A percentile compares a stretch with the other conserved stretches of the same genome.
Conservation (phyloP, 92 coral and sea anemone species). For the Paragorgia papillata region DNA sequence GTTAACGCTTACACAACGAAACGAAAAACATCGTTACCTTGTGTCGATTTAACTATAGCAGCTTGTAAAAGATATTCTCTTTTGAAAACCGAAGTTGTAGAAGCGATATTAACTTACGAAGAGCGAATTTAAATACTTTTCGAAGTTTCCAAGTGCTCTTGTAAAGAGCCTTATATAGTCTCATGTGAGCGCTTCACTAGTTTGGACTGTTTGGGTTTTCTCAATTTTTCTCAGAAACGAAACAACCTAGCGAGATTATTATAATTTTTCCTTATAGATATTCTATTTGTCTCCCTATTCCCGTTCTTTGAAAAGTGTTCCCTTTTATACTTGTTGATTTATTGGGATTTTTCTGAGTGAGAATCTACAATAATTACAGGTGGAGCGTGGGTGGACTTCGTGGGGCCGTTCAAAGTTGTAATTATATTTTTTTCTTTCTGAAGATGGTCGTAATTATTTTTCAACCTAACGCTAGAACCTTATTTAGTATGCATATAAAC, state of each 20-base stretch:
- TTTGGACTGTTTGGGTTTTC: not conserved
- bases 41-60: not conserved
- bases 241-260: not conserved
- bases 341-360: not conserved
- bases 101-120: not conserved
- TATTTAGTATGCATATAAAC: not conserved
- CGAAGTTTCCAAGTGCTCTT: not conserved
- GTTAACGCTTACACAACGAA: too few species aligned
- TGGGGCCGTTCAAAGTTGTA: constrained; percentile 23
- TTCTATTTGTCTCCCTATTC: not conserved
- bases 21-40: too few species aligned
- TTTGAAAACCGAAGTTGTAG: not conserved
- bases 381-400: constrained; percentile 3
- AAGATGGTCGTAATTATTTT: constrained; percentile 28
- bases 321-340: not conserved
- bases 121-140: not conserved
- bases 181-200: too few species aligned
- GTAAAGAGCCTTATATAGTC: too few species aligned
- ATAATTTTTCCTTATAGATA: constrained; percentile 20
- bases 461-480: not conserved
- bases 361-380: not conserved
- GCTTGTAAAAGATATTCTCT: not conserved
- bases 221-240: not conserved
- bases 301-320: not conserved
- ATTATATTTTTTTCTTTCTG: constrained; percentile 39